Evolutionary conservation across 2,888 invertebrate genomes (phyloP).

Genomic region (Melinaea menophilus): DNA sequence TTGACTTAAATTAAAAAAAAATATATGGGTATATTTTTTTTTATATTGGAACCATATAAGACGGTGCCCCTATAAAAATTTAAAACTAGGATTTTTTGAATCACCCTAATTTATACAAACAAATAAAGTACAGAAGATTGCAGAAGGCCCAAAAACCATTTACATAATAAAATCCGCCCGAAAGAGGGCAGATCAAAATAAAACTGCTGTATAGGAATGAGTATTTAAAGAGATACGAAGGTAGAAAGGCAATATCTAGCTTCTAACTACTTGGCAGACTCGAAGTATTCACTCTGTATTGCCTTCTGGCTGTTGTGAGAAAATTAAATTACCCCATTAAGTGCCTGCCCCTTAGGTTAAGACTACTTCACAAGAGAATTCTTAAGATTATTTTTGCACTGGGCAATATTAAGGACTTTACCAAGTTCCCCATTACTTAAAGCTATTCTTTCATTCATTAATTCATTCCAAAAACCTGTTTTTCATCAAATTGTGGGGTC

Average conservation of each 20-base stretch:
- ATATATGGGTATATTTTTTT: too few relatives aligned
- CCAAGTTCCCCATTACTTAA: background rate
- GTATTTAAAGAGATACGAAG: constrained; percentile 36
- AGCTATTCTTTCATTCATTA: background rate
- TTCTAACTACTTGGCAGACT: constrained; percentile 37
- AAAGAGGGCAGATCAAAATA: constrained; percentile 22
- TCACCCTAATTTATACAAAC: too few relatives aligned
- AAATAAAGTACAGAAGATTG: background rate
- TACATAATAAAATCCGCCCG: constrained; percentile 13
- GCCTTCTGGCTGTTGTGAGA: constrained; percentile 51
- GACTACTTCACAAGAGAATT: constrained; percentile 25
- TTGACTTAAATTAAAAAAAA: too few relatives aligned
- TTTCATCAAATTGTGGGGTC: background rate
- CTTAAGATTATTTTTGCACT: background rate
- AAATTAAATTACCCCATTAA: constrained; percentile 68
- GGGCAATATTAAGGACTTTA: constrained; percentile 1
- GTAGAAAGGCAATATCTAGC: constrained; percentile 38
- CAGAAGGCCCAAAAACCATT: constrained; percentile 6
- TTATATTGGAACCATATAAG: too few relatives aligned
- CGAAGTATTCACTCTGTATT: constrained; percentile 38
- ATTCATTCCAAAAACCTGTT: background rate
- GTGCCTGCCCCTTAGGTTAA: constrained; percentile 39
- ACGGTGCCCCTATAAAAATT: too few relatives aligned
- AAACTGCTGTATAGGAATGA: constrained; percentile 31
- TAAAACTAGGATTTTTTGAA: too few relatives aligned